Evolutionary conservation across 2,888 invertebrate species (phyloP).

Genomic region (Ceratothoa steindachneri): DNA sequence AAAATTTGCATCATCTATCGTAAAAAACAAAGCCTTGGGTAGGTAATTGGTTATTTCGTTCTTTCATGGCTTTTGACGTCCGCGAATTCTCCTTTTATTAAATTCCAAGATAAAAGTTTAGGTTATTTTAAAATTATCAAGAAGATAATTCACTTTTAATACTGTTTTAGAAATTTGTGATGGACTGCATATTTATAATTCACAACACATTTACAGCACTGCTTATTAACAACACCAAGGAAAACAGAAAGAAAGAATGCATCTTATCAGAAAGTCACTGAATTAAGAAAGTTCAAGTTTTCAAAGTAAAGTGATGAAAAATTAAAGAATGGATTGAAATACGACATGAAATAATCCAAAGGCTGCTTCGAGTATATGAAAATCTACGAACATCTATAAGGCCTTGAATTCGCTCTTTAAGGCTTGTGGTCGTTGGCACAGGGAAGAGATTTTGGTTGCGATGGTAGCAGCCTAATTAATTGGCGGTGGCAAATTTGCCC

Average conservation of each 20-base stretch:
- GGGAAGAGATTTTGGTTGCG: slow-evolving; percentile 2
- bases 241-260: neutral
- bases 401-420: slow-evolving; percentile 7
- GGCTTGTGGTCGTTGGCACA: slow-evolving; percentile 12
- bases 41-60: neutral
- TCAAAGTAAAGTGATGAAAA: neutral
- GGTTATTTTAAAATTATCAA: neutral
- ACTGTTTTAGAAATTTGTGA: neutral
- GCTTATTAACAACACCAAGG: neutral
- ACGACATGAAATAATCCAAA: neutral
- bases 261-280: neutral
- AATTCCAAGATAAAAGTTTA: neutral
- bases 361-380: neutral
- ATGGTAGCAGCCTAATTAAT: neutral
- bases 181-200: neutral
- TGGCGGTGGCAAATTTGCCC: neutral
- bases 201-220: slow-evolving; percentile 9
- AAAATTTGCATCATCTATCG: neutral
- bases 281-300: neutral
- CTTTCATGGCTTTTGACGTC: neutral
- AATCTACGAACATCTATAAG: slow-evolving; percentile 7
- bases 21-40: neutral
- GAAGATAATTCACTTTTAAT: neutral
- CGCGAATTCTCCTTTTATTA: neutral
- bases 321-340: neutral